Evolutionary conservation across 2,888 invertebrate genomes (phyloP), one percentile per base, ranked within the genome.

Genomic region (Seira musarum): DNA sequence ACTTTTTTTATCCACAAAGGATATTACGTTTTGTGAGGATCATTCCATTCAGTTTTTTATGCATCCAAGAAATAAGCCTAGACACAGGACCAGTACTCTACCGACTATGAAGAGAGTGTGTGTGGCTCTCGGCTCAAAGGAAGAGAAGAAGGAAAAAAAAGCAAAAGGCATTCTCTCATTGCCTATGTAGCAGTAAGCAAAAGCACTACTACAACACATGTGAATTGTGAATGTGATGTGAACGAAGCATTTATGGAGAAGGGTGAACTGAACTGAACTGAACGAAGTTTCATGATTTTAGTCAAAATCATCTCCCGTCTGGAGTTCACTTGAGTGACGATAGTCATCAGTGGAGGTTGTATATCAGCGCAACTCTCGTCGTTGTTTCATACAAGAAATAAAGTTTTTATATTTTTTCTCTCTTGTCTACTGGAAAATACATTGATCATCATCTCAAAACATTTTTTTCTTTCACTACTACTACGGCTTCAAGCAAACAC

Each of bases 271-370:
- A 30, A 8, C 30, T 30, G 30, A 30, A 30, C 30, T 30, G 30
- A 2, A 30, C 17, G 65, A 30, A 15, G 13, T 30, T 19, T 49
- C 40, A 61, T 67, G 67, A 40, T 60, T 76, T 61, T 68, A 68
- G 68, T 61, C 68, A 35, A 69, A 64, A 71, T 71, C 81, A 64
- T 61, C 49, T 35, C 21, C 35, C 19, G 74, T 60, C 74, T 74
- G 74, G 74, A 74, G 74, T 60, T 74, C 74, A 74, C 49, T 74
- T 74, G 74, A 74, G 74, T 74, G 74, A 74, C 66, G 74, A 74
- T 74, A 67, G 60, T 74, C 74, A 67, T 74, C 67, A 19, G 67
- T 60, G 67, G 74, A 74, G 74, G 66, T 67, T 74, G 53, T 73
- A 40, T 53, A 17, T 60, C 30, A 17, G 30, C 22, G 66, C 35